Percentiles rank a stretch among this genome's conserved stretches.
Evolutionary conservation across 2,113 vertebrate genomes (phyloP).

Genomic region (Cebidichthys violaceus): DNA sequence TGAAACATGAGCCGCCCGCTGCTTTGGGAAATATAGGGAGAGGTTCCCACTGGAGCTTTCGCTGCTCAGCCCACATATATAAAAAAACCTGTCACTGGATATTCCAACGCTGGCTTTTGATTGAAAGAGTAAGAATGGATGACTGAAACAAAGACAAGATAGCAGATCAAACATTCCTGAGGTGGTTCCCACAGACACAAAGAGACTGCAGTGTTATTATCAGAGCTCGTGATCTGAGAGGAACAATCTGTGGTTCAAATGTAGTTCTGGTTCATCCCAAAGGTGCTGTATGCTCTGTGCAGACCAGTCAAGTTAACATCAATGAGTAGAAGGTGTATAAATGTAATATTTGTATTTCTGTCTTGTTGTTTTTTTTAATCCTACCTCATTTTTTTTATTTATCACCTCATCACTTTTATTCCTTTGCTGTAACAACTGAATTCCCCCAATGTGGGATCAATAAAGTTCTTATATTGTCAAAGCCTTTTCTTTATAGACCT

Average conservation of each 20-base stretch:
- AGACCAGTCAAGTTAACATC: background rate
- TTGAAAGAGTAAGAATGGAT: background rate
- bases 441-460: no score
- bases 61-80: background rate
- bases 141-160: conserved; percentile 10
- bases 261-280: background rate
- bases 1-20: conserved; percentile 45
- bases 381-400: no score
- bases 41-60: conserved; percentile 12
- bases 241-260: conserved; percentile 4
- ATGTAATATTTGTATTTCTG: no score
- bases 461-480: no score
- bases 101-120: background rate
- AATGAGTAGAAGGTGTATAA: no score
- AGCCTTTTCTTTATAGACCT: background rate
- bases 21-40: background rate
- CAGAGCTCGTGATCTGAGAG: background rate
- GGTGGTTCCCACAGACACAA: conserved; percentile 31
- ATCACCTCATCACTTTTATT: no score
- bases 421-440: no score
- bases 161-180: conserved; percentile 27
- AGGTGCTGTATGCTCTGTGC: background rate
- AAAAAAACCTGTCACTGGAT: conserved; percentile 31
- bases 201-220: background rate
- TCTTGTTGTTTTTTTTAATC: no score